Conservation (phyloP, 2,797 vertebrate species). For the Aplochiton taeniatus region DNA sequence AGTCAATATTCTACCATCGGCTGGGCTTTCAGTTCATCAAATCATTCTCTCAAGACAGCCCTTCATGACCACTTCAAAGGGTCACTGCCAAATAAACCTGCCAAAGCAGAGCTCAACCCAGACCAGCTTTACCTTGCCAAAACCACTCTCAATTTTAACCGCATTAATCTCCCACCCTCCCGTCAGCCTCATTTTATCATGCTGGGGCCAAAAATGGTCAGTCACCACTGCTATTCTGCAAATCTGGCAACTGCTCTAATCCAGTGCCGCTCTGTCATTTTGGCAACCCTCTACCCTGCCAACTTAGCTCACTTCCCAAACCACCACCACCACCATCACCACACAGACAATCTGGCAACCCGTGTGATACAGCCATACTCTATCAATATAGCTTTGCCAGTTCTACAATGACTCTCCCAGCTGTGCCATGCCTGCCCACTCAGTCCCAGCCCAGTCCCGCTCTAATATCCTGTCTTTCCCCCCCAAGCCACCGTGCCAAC, state of each 20-base stretch:
- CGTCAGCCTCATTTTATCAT: slow-evolving; percentile 67
- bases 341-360: slow-evolving; percentile 68
- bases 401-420: slow-evolving; percentile 58
- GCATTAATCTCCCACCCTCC: slow-evolving; percentile 67
- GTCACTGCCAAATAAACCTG: slow-evolving; percentile 61
- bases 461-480: slow-evolving; percentile 72
- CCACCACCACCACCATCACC: slow-evolving; percentile 39
- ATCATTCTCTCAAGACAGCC: slow-evolving; percentile 61
- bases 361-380: slow-evolving; percentile 70
- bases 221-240: slow-evolving; percentile 56
- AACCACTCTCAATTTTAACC: slow-evolving; percentile 64
- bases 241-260: slow-evolving; percentile 65
- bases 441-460: slow-evolving; percentile 64
- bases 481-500: slow-evolving; percentile 67
- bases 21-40: slow-evolving; percentile 61
- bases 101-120: slow-evolving; percentile 57
- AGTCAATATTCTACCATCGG: slow-evolving; percentile 45
- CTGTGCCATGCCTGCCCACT: slow-evolving; percentile 63
- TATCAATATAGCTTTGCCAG: slow-evolving; percentile 65
- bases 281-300: slow-evolving; percentile 66
- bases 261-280: slow-evolving; percentile 70
- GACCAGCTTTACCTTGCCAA: slow-evolving; percentile 50
- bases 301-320: slow-evolving; percentile 68
- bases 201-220: slow-evolving; percentile 65
- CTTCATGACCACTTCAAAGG: slow-evolving; percentile 55